Evolutionary conservation across 2,888 invertebrate genomes (phyloP), one percentile per base, ranked within the genome.

Genomic region (Athetis lepigone): DNA sequence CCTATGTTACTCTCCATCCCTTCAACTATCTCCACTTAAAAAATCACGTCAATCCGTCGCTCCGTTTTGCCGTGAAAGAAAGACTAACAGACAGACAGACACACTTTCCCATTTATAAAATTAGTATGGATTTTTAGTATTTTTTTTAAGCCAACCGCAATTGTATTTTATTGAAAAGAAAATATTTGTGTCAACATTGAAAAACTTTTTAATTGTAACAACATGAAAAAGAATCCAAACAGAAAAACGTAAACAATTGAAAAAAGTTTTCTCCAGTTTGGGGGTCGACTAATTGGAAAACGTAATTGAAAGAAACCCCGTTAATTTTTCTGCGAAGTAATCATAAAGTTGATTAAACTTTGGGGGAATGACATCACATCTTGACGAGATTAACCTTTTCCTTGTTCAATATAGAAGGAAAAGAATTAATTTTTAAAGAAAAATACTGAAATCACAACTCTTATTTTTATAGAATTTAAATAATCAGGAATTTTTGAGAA

Each of bases 301-400:
- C 18, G 23, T 40, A 54, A 58, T 64, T 70, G 39, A 50, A 50
- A 40, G 42, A 40, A 54, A 37, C 29, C 65, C 36, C 2, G 49
- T 58, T 50, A 54, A 45, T 59, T 64, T 64, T 59, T 45, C 5
- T 25, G 7, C 27, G 46, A 65, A 37, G 27, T 70, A 65, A 70
- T 70, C 70, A 36, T 62, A 57, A 33, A 47, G 5, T 23, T 70
- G 58, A 69, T 69, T 49, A 58, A 29, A 49, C 33, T 49, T 1
- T 16, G 18, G 13, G 21, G 3, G 37, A 65, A 29, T 54, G 47
- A 11, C 64, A 39, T 54, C 57, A 27, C 57, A 52, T 25, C 18
- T 51, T 37, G 21, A 36, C 16, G n/a, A 49, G 33, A 52, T 69
- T 39, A 42, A 49, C 16, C 11, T 37, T 69, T 50, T 47, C 42